phyloP scores from a whole-genome alignment of 1,140 invertebrate species.

The Chironomus striatipennis region DNA sequence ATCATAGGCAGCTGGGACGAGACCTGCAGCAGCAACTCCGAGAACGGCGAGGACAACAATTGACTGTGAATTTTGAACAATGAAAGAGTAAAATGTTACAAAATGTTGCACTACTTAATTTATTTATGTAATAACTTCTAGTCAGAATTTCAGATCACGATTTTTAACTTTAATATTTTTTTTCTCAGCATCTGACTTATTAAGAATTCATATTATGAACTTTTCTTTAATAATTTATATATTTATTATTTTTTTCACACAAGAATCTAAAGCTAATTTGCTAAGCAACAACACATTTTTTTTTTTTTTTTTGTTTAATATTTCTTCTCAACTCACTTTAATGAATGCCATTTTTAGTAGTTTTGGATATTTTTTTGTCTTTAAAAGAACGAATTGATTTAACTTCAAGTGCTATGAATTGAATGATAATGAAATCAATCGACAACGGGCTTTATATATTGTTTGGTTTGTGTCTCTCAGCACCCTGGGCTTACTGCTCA shows the following conservation, averaged over 20 bases:
- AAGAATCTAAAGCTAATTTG: too few relatives aligned
- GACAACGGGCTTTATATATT: background rate
- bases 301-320: too few relatives aligned
- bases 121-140: too few relatives aligned
- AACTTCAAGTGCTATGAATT: constrained; percentile 4
- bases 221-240: background rate
- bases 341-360: constrained; percentile 36
- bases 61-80: constrained; percentile 31
- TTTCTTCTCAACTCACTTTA: constrained; percentile 35
- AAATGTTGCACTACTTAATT: background rate
- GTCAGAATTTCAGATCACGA: background rate
- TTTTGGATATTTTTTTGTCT: constrained; percentile 8
- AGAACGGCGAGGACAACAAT: constrained; percentile 38
- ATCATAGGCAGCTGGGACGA: constrained; percentile 33
- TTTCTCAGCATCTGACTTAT: background rate
- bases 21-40: constrained; percentile 37
- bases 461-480: background rate
- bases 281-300: too few relatives aligned
- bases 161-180: background rate
- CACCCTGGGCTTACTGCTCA: background rate
- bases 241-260: background rate
- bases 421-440: constrained; percentile 23
- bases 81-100: constrained; percentile 16
- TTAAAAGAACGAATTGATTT: constrained; percentile 19
- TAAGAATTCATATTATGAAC: background rate